Evolutionary conservation across 1,140 invertebrate genomes (phyloP).

Genomic region (Caenorhabditis latens): DNA sequence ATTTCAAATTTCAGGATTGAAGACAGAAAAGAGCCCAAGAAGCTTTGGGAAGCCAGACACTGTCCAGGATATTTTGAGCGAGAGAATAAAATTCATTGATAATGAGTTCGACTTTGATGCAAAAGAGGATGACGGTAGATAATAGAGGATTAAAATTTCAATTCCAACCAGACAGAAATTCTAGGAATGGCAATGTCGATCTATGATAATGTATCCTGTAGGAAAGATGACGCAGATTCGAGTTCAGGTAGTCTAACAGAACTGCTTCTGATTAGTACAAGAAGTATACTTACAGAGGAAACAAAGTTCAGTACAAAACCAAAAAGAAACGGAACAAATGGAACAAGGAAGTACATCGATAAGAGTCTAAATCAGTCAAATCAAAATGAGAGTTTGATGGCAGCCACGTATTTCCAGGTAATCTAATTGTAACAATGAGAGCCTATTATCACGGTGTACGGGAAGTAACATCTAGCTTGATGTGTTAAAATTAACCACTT

Average conservation of each 20-base stretch:
- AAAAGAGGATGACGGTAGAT: constrained; percentile 31
- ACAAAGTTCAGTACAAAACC: constrained; percentile 40
- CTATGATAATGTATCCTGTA: constrained; percentile 41
- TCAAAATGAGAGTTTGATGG: constrained; percentile 27
- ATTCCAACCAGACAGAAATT: neutral
- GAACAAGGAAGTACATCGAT: constrained; percentile 27
- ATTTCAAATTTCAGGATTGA: constrained; percentile 17
- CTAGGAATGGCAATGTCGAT: constrained; percentile 33
- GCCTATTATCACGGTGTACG: neutral
- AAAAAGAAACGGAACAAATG: neutral
- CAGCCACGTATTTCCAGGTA: constrained; percentile 23
- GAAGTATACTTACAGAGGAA: constrained; percentile 10
- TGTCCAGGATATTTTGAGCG: constrained; percentile 40
- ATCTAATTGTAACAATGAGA: neutral
- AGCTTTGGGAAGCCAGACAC: constrained; percentile 21
- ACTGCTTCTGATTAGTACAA: neutral
- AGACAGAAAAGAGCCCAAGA: constrained; percentile 10
- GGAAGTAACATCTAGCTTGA: no score
- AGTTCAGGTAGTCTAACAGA: constrained; percentile 5
- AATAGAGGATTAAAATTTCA: constrained; percentile 32
- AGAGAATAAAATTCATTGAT: constrained; percentile 41
- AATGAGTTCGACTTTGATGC: constrained; percentile 25
- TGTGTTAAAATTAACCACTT: no score
- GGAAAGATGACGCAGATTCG: constrained; percentile 17
- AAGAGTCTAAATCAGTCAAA: constrained; percentile 11